Evolutionary conservation across 2,113 vertebrate species (phyloP).

Genomic region (Peucedramus taeniatus): DNA sequence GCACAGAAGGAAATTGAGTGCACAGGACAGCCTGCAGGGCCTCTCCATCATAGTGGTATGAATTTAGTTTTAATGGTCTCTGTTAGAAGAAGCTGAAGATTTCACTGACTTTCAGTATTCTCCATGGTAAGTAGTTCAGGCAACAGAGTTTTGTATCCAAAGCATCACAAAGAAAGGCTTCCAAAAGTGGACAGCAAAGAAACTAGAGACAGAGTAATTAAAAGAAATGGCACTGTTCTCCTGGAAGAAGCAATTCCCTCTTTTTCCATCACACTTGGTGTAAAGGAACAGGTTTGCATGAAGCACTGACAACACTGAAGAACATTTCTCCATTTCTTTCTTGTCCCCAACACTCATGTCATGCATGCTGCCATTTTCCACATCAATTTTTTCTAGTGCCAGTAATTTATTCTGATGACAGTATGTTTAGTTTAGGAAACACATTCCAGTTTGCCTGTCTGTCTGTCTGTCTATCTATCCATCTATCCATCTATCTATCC

Average conservation of each 20-base stretch:
- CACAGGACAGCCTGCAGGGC: background rate
- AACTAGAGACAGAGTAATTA: background rate
- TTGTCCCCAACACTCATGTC: background rate
- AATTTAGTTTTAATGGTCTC: background rate
- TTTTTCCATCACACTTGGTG: background rate
- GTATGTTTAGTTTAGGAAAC: background rate
- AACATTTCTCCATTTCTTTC: background rate
- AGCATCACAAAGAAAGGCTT: background rate
- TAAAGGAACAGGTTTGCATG: background rate
- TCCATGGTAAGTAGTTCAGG: background rate
- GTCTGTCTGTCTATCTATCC: fast-evolving
- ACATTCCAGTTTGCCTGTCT: background rate
- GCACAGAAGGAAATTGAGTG: background rate
- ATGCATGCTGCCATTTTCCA: background rate
- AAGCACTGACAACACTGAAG: background rate
- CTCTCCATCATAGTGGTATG: background rate
- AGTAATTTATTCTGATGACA: background rate
- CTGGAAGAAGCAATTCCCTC: background rate
- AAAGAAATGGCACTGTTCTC: background rate
- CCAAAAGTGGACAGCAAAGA: background rate
- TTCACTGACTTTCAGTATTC: background rate
- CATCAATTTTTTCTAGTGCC: background rate
- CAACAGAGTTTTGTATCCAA: background rate
- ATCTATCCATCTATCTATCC: fast-evolving
- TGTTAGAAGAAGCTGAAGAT: background rate